phyloP scores from a whole-genome alignment of 2,797 vertebrate genomes.

The Enteromius trimaculatus region DNA sequence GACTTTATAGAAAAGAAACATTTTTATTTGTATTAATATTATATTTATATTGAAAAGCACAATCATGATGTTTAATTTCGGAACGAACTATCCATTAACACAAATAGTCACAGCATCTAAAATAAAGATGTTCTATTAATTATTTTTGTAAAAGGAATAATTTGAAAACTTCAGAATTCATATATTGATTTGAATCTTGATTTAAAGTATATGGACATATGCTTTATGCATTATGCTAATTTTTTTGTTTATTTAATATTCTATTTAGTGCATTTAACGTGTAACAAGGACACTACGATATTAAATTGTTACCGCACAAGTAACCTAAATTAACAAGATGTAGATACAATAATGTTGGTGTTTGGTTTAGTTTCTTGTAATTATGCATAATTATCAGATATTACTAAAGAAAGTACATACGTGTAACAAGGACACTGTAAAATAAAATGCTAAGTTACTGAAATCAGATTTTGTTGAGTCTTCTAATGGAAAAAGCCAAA shows the following conservation, averaged over 20 bases:
- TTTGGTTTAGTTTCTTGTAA: neutral
- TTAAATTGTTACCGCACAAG: neutral
- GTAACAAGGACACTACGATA: too few species aligned
- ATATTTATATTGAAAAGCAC: neutral
- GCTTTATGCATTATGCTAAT: too few species aligned
- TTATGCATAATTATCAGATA: neutral
- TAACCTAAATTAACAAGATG: neutral
- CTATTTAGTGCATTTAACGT: too few species aligned
- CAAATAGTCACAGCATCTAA: neutral
- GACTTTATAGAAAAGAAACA: neutral
- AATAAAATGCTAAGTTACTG: neutral
- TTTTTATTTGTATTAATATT: too few species aligned
- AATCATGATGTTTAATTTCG: neutral
- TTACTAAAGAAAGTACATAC: neutral
- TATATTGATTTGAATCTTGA: neutral
- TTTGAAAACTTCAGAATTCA: neutral
- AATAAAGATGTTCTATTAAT: neutral
- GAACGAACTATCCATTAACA: neutral
- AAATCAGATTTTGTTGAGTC: neutral
- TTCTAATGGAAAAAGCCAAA: too few species aligned
- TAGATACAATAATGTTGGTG: neutral
- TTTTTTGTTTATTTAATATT: too few species aligned
- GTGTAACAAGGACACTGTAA: neutral
- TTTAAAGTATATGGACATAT: neutral
- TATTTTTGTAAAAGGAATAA: neutral